Evolutionary conservation across 92 coral and sea anemone genomes (phyloP).

Genomic region (Virgularia gustaviana): DNA sequence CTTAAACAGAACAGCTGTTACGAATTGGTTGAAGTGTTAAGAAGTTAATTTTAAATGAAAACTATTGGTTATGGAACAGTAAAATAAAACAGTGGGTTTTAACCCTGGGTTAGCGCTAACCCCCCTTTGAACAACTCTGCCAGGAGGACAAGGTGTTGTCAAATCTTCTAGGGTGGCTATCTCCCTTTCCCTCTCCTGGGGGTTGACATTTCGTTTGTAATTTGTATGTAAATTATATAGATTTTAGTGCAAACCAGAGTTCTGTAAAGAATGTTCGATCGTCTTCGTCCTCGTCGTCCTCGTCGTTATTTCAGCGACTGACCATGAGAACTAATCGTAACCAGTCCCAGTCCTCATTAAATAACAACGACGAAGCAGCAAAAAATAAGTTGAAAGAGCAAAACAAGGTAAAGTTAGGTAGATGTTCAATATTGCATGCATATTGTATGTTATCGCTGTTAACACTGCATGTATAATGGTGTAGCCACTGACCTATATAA

Average conservation of each 20-base stretch:
- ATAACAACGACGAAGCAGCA: not conserved
- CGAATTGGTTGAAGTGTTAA: no score
- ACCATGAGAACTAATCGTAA: slow-evolving; percentile 1
- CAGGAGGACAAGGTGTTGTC: no score
- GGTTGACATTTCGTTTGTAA: not conserved
- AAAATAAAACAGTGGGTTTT: no score
- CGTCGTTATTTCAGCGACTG: not conserved
- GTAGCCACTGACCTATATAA: no score
- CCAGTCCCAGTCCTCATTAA: slow-evolving; percentile 11
- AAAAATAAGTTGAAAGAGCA: not conserved
- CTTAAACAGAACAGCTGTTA: no score
- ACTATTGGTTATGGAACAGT: no score
- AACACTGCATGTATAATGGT: not conserved
- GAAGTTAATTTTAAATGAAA: no score
- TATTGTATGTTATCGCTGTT: not conserved
- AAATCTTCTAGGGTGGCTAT: no score
- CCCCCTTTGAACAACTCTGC: no score
- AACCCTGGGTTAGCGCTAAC: no score
- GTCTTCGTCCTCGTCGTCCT: not conserved
- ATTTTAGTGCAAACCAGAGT: not conserved
- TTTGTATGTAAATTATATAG: not conserved
- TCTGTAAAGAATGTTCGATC: not conserved
- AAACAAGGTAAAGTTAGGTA: not conserved
- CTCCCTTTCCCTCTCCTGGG: no score
- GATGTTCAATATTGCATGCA: no score